Percentiles rank a stretch among this genome's conserved stretches.
Conservation (phyloP, 2,113 vertebrate genomes). For the Coturnix japonica region DNA sequence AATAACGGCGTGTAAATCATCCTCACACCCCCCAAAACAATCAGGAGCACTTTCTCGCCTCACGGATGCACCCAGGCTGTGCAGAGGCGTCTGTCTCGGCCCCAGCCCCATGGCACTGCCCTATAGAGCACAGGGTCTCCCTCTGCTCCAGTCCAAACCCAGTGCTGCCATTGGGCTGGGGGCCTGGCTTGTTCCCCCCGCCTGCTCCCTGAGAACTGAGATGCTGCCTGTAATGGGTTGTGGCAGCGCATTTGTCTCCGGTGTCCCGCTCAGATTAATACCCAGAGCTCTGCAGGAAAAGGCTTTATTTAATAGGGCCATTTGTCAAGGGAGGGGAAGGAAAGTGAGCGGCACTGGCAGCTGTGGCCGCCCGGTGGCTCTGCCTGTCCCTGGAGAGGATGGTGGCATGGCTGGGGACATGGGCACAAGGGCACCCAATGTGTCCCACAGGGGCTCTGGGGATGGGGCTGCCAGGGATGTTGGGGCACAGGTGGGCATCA, state of each 20-base stretch:
- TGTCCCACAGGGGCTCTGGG: neutral
- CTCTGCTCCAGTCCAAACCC: too few relatives aligned
- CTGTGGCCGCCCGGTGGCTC: neutral
- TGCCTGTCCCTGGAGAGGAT: neutral
- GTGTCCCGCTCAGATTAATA: neutral
- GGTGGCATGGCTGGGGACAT: neutral
- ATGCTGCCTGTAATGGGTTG: neutral
- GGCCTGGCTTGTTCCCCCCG: accelerated
- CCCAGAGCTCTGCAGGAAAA: neutral
- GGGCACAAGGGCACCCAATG: neutral
- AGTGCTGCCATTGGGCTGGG: neutral
- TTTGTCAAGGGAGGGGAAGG: constrained; percentile 10
- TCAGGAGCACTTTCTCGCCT: constrained; percentile 1
- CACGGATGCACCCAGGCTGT: accelerated
- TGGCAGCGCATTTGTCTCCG: constrained; percentile 8
- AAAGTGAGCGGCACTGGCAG: accelerated
- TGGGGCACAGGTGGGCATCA: too few relatives aligned
- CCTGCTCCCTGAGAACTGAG: neutral
- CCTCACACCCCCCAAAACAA: constrained; percentile 8
- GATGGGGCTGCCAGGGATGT: too few relatives aligned
- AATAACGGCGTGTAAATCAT: neutral
- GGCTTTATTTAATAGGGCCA: constrained; percentile 28
- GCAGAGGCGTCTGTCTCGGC: neutral
- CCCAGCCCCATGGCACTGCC: neutral
- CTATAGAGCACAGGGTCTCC: neutral